Evolutionary conservation across 1,140 invertebrate species (phyloP).

Genomic region (Oreohelix idahoensis): DNA sequence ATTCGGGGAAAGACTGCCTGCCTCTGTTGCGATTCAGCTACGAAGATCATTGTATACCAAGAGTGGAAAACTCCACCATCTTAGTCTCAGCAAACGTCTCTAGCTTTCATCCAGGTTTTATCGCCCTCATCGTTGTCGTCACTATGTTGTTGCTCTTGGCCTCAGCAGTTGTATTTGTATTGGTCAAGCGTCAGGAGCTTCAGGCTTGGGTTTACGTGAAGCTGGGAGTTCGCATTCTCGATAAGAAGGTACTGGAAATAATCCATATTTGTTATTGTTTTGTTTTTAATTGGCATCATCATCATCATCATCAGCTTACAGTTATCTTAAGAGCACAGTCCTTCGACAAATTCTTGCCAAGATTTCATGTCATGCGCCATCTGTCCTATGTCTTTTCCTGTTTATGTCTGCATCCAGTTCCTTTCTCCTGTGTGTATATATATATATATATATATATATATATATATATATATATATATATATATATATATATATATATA

Average conservation of each 20-base stretch:
- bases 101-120: not conserved
- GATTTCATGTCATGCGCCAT: too few relatives aligned
- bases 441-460: too few relatives aligned
- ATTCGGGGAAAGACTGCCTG: not conserved
- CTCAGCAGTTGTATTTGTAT: slow-evolving; percentile 32
- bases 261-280: not conserved
- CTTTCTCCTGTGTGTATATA: too few relatives aligned
- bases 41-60: not conserved
- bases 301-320: too few relatives aligned
- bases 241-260: slow-evolving; percentile 26
- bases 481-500: too few relatives aligned
- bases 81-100: not conserved
- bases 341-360: too few relatives aligned
- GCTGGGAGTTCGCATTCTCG: slow-evolving; percentile 45
- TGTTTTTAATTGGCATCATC: too few relatives aligned
- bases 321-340: too few relatives aligned
- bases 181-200: slow-evolving; percentile 46
- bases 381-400: too few relatives aligned
- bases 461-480: too few relatives aligned
- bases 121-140: slow-evolving; percentile 3
- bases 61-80: not conserved
- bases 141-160: slow-evolving; percentile 26
- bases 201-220: slow-evolving; percentile 52
- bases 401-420: too few relatives aligned
- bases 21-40: not conserved